phyloP scores from a whole-genome alignment of 2,797 vertebrate species.

The Halcyon smyrnensis region DNA sequence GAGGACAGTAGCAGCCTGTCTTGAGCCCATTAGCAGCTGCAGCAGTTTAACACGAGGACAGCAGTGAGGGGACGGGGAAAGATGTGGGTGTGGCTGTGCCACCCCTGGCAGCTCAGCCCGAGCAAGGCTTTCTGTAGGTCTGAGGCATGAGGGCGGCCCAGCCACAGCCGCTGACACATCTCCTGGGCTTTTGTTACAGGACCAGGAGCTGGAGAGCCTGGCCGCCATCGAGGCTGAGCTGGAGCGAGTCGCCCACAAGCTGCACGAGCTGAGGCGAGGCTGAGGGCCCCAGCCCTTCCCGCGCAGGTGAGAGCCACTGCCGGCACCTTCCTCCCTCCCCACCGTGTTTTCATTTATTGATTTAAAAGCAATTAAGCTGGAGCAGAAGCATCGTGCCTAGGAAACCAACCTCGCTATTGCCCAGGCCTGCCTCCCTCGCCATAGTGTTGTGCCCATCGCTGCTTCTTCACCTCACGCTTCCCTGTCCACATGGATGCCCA shows the following conservation, averaged over 20 bases:
- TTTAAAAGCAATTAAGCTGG: neutral
- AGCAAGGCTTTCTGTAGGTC: neutral
- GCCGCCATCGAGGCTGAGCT: constrained; percentile 94
- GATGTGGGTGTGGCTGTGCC: fast-evolving
- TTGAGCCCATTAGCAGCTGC: neutral
- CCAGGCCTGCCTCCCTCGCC: constrained; percentile 27
- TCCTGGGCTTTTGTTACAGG: constrained; percentile 60
- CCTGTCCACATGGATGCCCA: neutral
- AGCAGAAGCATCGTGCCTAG: constrained; percentile 42
- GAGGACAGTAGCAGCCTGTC: fast-evolving
- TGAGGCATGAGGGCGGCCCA: neutral
- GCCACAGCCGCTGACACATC: fast-evolving
- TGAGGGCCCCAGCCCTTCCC: neutral
- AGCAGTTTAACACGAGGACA: neutral
- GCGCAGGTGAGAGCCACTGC: neutral
- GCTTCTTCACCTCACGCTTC: constrained; percentile 23
- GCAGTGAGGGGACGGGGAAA: neutral
- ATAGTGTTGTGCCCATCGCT: neutral
- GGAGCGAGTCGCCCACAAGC: constrained; percentile 90
- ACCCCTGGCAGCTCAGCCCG: too few species aligned
- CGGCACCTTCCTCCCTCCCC: neutral
- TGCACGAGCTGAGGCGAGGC: constrained; percentile 86
- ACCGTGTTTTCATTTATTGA: neutral
- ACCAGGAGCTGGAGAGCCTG: constrained; percentile 91
- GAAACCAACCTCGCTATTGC: neutral